Percentiles rank a stretch among this genome's conserved stretches.
Conservation (phyloP, 2,888 invertebrate genomes). For the Diaphora mendica region DNA sequence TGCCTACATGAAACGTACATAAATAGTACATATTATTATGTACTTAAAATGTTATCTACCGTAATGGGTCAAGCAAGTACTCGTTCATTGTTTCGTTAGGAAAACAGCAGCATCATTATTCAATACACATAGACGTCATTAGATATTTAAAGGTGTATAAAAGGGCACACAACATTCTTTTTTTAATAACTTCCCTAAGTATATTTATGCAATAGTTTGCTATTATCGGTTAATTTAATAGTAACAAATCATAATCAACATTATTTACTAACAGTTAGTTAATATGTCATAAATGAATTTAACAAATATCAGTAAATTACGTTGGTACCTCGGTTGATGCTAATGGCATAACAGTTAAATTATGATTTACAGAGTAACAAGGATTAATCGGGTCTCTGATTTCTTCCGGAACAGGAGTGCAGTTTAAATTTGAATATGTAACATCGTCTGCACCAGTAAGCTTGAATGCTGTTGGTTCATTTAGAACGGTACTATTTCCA, state of each 20-base stretch:
- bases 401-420: constrained; percentile 66
- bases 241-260: no score
- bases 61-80: neutral
- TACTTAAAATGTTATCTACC: no score
- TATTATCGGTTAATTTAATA: neutral
- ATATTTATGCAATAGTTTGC: neutral
- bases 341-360: constrained; percentile 78
- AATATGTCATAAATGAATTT: neutral
- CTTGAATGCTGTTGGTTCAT: constrained; percentile 61
- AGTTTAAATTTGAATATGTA: constrained; percentile 54
- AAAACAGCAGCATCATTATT: neutral
- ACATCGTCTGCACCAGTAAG: constrained; percentile 53
- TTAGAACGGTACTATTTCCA: constrained; percentile 41
- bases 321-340: constrained; percentile 46
- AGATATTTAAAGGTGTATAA: neutral
- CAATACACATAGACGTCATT: neutral
- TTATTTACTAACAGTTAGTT: no score
- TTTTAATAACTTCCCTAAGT: neutral
- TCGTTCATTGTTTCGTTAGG: neutral
- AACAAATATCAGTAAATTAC: constrained; percentile 7
- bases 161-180: neutral
- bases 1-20: no score
- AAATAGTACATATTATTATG: no score
- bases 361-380: constrained; percentile 71
- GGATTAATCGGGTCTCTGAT: constrained; percentile 78